Base-by-base conservation (phyloP, 1,140 invertebrate genomes). In the Oedothorax gibbosus region DNA sequence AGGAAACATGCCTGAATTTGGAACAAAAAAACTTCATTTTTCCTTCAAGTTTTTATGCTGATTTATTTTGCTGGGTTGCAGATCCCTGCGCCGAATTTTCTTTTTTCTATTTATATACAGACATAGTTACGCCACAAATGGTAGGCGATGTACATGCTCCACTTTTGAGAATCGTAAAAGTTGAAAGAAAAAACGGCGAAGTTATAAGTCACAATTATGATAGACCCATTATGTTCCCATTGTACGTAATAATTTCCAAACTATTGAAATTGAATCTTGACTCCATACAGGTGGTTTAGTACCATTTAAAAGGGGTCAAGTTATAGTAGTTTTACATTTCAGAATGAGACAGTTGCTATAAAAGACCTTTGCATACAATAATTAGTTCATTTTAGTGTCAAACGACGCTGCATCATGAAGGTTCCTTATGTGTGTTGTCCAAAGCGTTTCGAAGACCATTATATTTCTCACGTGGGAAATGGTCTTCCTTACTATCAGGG, bases 161-260 rank as follows among this genome's bases (percentile, higher is more conserved):
- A 7, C 9, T 83, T 18, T 57, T 83, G 14, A 53, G 69, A 65
- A 15, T 73, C 14, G 57, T 64, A 1, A 73, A 18, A 35, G 53
- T 65, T 56, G 21, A 62, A 73, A 57, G 54, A 50, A 12, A 73
- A 73, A 57, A 83, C 65, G 80, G 80, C 50, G 80, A 83, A 9
- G 54, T 65, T 0, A 54, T 83, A 12, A 73, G n/a, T 54, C 6
- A 7, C 8, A 15, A 64, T 56, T 83, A 54, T 73, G 60, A 50
- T 20, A 73, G 69, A 57, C 80, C 80, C 56, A 51, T 21, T 73
- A 73, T 11, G 12, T 72, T 12, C 69, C 69, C 14, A 15, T 73
- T 3, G 35, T 57, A 5, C 9, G 56, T 8, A 54, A 72, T 18
- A 15, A 18, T 9, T 83, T 73, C 35, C 68, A 73, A 83, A 72